Percentiles rank a stretch among this genome's conserved stretches.
phyloP scores from a whole-genome alignment of 2,888 invertebrate genomes.

The Beris morrisii region DNA sequence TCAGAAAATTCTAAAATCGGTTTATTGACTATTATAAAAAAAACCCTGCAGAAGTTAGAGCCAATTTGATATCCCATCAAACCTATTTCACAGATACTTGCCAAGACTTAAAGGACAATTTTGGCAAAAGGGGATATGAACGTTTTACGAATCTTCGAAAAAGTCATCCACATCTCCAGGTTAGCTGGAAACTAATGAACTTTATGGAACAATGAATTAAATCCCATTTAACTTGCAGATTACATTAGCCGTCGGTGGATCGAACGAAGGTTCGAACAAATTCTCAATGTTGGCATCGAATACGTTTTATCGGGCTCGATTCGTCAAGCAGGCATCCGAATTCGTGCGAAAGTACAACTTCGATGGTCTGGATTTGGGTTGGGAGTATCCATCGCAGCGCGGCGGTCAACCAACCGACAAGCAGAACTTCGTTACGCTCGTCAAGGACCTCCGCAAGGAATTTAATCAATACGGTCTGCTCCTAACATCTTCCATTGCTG shows the following conservation, averaged over 20 bases:
- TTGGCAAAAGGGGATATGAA: conserved; percentile 72
- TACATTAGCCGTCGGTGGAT: conserved; percentile 82
- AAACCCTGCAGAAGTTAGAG: too few relatives aligned
- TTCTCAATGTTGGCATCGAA: conserved; percentile 64
- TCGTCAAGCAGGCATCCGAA: conserved; percentile 69
- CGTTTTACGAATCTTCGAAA: conserved; percentile 68
- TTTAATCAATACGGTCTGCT: conserved; percentile 69
- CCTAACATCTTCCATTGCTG: conserved; percentile 81
- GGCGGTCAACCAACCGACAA: conserved; percentile 76
- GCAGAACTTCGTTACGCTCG: conserved; percentile 74
- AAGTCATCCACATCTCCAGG: conserved; percentile 69
- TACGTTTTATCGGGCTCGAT: conserved; percentile 63
- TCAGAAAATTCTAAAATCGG: too few relatives aligned
- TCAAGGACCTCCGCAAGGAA: conserved; percentile 74
- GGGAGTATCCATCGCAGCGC: conserved; percentile 82
- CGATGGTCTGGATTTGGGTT: conserved; percentile 62
- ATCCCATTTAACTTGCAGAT: conserved; percentile 53
- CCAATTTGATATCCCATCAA: too few relatives aligned
- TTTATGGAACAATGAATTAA: neutral
- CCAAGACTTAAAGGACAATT: conserved; percentile 75
- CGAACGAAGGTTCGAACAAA: conserved; percentile 83
- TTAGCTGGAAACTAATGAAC: conserved; percentile 35
- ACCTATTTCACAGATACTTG: conserved; percentile 67
- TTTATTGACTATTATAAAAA: too few relatives aligned
- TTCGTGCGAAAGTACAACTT: conserved; percentile 61